A percentile compares a stretch with the other conserved stretches of the same genome.
Evolutionary conservation across 2,888 invertebrate species (phyloP).

Genomic region (Eurytoma californica): DNA sequence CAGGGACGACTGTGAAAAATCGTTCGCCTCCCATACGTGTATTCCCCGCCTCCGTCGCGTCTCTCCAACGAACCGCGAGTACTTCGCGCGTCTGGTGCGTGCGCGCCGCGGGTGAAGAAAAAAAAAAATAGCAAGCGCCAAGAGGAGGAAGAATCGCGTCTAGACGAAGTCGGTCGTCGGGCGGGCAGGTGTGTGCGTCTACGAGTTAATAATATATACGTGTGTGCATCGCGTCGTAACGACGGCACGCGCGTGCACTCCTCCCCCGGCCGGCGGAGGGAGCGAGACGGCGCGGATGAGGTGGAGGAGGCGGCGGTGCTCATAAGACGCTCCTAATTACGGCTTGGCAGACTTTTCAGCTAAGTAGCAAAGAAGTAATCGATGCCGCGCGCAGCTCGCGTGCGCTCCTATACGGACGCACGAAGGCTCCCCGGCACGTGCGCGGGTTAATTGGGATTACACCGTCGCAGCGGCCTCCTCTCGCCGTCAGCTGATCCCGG

Average conservation of each 20-base stretch:
- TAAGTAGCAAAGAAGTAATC: constrained; percentile 56
- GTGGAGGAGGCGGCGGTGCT: constrained; percentile 28
- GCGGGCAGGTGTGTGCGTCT: not conserved
- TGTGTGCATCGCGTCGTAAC: not conserved
- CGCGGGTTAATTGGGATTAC: constrained; percentile 29
- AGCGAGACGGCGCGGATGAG: not conserved
- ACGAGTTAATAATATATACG: not conserved
- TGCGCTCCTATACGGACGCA: not conserved
- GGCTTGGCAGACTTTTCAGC: constrained; percentile 67
- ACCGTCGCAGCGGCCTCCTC: constrained; percentile 14
- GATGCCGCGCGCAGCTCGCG: constrained; percentile 45
- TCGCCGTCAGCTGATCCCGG: not conserved
- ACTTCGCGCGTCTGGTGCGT: too few species aligned
- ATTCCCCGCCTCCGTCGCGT: too few species aligned
- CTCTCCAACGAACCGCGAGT: too few species aligned
- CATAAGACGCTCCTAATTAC: constrained; percentile 67
- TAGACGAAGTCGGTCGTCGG: too few species aligned
- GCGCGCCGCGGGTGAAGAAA: too few species aligned
- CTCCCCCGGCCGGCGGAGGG: not conserved
- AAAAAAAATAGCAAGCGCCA: too few species aligned
- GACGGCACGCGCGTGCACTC: not conserved
- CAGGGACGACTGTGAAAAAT: too few species aligned
- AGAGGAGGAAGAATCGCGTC: too few species aligned
- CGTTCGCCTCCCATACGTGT: too few species aligned
- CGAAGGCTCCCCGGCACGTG: constrained; percentile 9